These are phyloP conservation scores for Lateolabrax maculatus DNA, from an alignment of 2,797 vertebrate species.

Conservation along the genomic window DNA sequence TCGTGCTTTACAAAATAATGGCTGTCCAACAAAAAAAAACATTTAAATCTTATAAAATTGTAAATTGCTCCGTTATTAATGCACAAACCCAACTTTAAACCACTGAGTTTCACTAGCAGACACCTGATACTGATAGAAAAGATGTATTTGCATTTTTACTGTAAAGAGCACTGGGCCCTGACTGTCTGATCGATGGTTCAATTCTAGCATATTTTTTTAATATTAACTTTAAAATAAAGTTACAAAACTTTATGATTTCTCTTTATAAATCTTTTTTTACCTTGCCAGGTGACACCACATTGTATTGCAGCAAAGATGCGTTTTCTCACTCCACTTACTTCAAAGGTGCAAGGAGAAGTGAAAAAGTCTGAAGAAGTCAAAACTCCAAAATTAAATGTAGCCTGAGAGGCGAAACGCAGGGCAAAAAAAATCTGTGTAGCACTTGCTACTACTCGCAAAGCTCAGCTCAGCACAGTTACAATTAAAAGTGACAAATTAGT, in stretches of 20 bases:
- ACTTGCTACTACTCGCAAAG: background rate
- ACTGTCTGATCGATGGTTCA: background rate
- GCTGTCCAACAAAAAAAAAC: background rate
- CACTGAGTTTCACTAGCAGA: background rate
- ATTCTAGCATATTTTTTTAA: background rate
- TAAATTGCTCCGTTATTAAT: too few relatives aligned
- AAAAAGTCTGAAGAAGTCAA: background rate
- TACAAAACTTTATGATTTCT: too few relatives aligned
- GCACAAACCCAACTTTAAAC: background rate
- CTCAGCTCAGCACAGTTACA: too few relatives aligned
- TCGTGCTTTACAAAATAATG: background rate
- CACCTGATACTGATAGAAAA: too few relatives aligned
- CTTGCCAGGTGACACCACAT: too few relatives aligned
- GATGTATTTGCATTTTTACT: background rate
- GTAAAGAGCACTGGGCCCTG: background rate
- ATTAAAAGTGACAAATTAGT: too few relatives aligned
- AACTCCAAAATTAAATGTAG: background rate
- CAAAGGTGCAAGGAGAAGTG: background rate
- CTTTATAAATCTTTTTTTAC: too few relatives aligned
- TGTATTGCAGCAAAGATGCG: too few relatives aligned
- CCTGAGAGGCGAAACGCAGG: background rate
- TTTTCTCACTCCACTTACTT: background rate
- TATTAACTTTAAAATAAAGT: too few relatives aligned
- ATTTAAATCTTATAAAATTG: too few relatives aligned
- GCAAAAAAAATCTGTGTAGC: too few relatives aligned